A percentile compares a stretch with the other conserved stretches of the same genome.
phyloP scores from a whole-genome alignment of 2,888 invertebrate species.

The Plemyria rubiginata region DNA sequence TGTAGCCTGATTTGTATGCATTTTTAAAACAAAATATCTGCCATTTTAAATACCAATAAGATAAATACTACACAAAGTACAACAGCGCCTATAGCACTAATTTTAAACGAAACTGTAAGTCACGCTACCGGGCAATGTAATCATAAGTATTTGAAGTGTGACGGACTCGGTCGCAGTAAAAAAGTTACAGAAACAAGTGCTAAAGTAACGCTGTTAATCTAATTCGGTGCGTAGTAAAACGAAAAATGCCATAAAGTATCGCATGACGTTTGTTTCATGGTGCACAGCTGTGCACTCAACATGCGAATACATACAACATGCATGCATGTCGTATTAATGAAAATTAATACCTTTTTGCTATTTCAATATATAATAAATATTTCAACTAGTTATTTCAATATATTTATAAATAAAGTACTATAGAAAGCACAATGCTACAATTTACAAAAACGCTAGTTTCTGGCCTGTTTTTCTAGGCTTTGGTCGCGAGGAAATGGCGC shows the following conservation, averaged over 20 bases:
- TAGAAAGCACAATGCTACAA: no score
- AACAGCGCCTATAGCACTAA: neutral
- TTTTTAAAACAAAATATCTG: neutral
- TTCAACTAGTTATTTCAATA: no score
- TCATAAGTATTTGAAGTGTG: neutral
- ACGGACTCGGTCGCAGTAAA: neutral
- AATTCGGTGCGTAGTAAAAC: slow-evolving; percentile 64
- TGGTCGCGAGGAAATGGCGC: no score
- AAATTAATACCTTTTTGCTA: no score
- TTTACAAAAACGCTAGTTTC: no score
- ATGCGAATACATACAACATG: slow-evolving; percentile 1
- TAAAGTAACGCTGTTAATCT: slow-evolving; percentile 54
- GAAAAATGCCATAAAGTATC: slow-evolving; percentile 62
- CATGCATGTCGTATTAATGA: slow-evolving; percentile 5
- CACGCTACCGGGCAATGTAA: neutral
- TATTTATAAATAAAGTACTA: no score
- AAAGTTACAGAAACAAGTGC: neutral
- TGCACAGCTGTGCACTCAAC: slow-evolving; percentile 43
- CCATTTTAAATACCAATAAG: neutral
- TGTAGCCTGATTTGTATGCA: no score
- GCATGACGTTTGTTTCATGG: slow-evolving; percentile 50
- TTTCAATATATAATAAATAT: no score
- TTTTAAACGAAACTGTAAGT: neutral
- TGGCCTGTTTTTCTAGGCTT: no score
- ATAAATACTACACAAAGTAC: neutral